Evolutionary conservation across 2,888 invertebrate genomes (phyloP), one percentile per base, ranked within the genome.

Genomic region (Leptopterna dolabrata): DNA sequence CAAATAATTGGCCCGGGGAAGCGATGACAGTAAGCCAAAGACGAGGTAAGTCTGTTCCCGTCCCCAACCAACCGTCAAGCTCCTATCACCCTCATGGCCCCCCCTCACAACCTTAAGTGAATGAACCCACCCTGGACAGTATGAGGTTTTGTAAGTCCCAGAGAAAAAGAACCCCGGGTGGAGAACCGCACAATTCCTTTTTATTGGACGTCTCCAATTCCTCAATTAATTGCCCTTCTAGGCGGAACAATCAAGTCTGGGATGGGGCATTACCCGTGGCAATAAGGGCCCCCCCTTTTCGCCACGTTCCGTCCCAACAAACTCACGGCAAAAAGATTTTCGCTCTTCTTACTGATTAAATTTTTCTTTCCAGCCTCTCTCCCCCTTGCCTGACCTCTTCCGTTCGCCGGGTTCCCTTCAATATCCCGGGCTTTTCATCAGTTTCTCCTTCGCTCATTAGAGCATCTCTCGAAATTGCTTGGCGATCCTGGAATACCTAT

Each of bases 121-220:
- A 87, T 81, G 81, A 87, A 87, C 36, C 71, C 55, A 63, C 70
- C 71, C 70, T 63, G 76, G 73, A 85, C 85, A 85, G 76, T 86
- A 86, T 86, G 86, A 86, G 86, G 86, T 76, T 76, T 86, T 71
- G 71, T 85, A 85, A 81, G 81, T 81, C 81, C 43, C 30, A 9
- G 71, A 43, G 83, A 78, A 78, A 70, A 83, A 83, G 83, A 83
- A 45, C 24, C 81, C 30, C 24, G 29, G 55, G 55, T 51, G 76
- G 76, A 27, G 78, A 78, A 45, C 85, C 76, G 63, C 86, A 87
- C 87, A 87, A 87, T 87, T 87, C 87, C 87, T 87, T 87, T 87
- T 87, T 87, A 87, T 87, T 87, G 87, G 87, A 87, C 87, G 87
- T 78, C 80, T 87, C 87, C 87, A 87, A 87, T 87, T 87, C 87